Conservation (phyloP, 2,888 invertebrate species). For the Leucophenga montana region DNA sequence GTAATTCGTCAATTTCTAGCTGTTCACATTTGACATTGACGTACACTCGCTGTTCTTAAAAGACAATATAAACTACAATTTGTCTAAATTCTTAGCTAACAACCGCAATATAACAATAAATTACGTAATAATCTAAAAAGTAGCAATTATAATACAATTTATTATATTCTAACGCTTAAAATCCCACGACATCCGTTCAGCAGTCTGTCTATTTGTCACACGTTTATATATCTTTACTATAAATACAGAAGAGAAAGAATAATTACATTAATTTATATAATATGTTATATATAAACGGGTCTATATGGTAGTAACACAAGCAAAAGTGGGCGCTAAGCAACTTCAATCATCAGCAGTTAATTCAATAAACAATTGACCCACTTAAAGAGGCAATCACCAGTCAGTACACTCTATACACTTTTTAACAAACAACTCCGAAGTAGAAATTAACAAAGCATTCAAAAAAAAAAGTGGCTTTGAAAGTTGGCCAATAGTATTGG, state of each 20-base stretch:
- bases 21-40: constrained; percentile 1
- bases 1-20: too few relatives aligned
- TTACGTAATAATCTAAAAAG: constrained; percentile 17
- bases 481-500: neutral
- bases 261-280: neutral
- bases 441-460: neutral
- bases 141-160: constrained; percentile 3
- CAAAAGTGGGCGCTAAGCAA: neutral
- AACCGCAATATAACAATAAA: neutral
- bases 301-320: neutral
- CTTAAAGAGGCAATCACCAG: neutral
- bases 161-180: neutral
- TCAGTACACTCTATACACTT: too few relatives aligned
- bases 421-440: neutral
- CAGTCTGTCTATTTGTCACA: too few relatives aligned
- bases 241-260: constrained; percentile 4
- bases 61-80: constrained; percentile 11
- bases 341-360: neutral
- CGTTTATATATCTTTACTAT: neutral
- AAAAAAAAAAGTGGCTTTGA: neutral
- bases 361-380: constrained; percentile 19
- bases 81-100: neutral
- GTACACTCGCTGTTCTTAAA: neutral
- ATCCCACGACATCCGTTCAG: constrained; percentile 18
- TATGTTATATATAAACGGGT: too few relatives aligned